A percentile compares a stretch with the other conserved stretches of the same genome.
Conservation (phyloP, 2,888 invertebrate species). For the Arrhopalites spinosus region DNA sequence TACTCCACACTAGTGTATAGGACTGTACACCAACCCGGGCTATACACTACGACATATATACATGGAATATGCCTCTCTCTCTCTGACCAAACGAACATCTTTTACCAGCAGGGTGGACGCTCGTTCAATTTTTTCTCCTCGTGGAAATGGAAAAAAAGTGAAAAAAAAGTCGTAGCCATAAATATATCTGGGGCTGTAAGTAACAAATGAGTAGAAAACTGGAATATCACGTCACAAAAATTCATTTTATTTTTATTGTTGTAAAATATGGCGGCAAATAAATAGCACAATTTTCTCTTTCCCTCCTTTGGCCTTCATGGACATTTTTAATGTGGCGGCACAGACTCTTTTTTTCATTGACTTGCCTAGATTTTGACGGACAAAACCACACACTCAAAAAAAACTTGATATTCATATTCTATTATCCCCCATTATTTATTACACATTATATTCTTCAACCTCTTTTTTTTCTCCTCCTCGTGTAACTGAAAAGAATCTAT, state of each 20-base stretch:
- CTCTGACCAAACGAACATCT: not conserved
- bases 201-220: constrained; percentile 49
- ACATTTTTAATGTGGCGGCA: not conserved
- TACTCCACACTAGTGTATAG: no score
- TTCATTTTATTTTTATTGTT: constrained; percentile 46
- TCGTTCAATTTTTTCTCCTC: constrained; percentile 21
- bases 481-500: no score
- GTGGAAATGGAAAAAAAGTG: not conserved
- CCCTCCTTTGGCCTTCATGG: not conserved
- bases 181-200: constrained; percentile 42
- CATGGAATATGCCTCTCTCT: no score
- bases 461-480: no score
- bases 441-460: no score
- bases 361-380: not conserved
- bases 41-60: no score
- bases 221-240: constrained; percentile 47
- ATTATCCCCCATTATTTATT: no score
- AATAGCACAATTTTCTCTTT: constrained; percentile 39
- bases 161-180: constrained; percentile 47
- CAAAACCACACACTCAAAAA: no score
- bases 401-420: no score
- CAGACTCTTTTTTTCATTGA: not conserved
- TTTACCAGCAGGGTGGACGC: constrained; percentile 32
- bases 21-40: no score
- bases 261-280: constrained; percentile 50